Evolutionary conservation across 2,797 vertebrate species (phyloP), one percentile per base, ranked within the genome.

Genomic region (Euthynnus affinis): DNA sequence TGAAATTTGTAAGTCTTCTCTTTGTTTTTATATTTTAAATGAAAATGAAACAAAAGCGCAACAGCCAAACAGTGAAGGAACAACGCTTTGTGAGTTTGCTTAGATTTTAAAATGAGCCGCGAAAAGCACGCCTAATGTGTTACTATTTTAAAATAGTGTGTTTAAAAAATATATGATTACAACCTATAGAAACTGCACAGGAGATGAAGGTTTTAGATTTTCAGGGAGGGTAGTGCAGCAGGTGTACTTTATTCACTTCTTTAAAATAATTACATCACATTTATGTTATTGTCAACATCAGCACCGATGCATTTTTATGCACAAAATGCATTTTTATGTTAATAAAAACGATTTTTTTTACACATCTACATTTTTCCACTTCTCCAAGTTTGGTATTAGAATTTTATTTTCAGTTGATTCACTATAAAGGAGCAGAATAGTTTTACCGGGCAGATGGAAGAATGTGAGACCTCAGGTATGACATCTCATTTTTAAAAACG

Each of bases 1-100:
- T 29, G 14, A 25, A 2, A 29, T 5, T 32, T 86, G 88, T 91
- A 17, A 88, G 82, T 87, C 18, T 68, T 44, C 17, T 1, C 6
- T 56, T 66, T 57, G 0, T 20, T 53, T 29, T 55, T 9, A 6
- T 25, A 9, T 56, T 25, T 0, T 10, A n/a, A 48, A 18, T 8
- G 37, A n/a, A 66, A 53, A 34, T 48, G 5, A 37, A 27, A 29
- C 10, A 4, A 10, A 22, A 37, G 9, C 5, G 12, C 23, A 13
- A 2, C 46, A 23, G 15, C 7, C 25, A 14, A 23, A 7, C 34
- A 10, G 15, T 8, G 40, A 9, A 22, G 9, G 1, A 15, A 4
- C 5, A 6, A 3, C 13, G 40, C 1, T 62, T 60, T 3, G 9
- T 22, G 1, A 25, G 1, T n/a, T 27, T 52, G 5, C 46, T 1